Percentiles rank a stretch among this genome's conserved stretches.
phyloP scores from a whole-genome alignment of 2,797 vertebrate species.

The Sardinella longiceps region DNA sequence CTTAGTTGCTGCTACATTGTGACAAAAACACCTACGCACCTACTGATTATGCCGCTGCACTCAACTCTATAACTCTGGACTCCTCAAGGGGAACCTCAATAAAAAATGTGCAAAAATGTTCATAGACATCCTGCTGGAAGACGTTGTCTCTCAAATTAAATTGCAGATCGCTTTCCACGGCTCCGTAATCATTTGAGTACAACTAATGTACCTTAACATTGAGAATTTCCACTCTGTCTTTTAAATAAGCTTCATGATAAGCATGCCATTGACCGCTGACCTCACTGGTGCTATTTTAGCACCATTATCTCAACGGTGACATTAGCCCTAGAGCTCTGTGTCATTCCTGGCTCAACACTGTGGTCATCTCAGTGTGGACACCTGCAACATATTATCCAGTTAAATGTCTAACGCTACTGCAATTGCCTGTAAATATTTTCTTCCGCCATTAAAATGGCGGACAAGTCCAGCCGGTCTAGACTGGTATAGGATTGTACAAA shows the following conservation, averaged over 20 bases:
- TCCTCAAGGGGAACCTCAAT: not conserved
- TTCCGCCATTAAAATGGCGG: not conserved
- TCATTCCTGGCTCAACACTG: not conserved
- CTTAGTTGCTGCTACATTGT: not conserved
- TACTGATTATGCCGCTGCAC: not conserved
- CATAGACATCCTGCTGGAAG: not conserved
- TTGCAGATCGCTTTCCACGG: not conserved
- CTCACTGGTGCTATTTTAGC: not conserved
- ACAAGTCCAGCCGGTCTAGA: not conserved
- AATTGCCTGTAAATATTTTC: not conserved
- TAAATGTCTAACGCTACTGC: not conserved
- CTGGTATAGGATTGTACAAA: not conserved
- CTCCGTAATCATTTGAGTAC: not conserved
- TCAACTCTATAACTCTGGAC: not conserved
- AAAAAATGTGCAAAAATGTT: not conserved
- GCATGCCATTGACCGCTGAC: not conserved
- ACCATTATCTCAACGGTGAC: not conserved
- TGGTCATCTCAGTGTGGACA: conserved; percentile 5
- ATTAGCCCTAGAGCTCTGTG: not conserved
- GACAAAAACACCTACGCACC: not conserved
- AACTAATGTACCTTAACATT: conserved; percentile 6
- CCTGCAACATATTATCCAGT: conserved; percentile 14
- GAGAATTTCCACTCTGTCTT: not conserved
- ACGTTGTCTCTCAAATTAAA: not conserved
- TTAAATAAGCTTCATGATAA: not conserved